Evolutionary conservation across 2,888 invertebrate genomes (phyloP).

Genomic region (Catonia carolina): DNA sequence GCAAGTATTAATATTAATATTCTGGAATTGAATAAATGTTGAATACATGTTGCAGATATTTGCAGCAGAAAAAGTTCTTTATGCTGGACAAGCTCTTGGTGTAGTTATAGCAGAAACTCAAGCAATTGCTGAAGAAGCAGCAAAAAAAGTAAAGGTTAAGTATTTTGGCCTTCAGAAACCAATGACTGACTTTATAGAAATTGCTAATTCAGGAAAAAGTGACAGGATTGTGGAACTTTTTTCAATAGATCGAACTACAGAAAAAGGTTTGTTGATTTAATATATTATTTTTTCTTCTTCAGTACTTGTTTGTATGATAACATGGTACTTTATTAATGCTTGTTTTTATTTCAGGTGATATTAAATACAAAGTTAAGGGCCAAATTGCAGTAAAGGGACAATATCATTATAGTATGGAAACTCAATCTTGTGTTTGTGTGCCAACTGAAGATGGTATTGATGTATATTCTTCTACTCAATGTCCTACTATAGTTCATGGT

Average conservation of each 20-base stretch:
- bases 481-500: conserved; percentile 54
- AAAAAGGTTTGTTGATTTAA: not conserved
- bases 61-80: conserved; percentile 44
- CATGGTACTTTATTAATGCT: not conserved
- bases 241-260: not conserved
- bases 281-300: not conserved
- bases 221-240: not conserved
- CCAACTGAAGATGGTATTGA: too few species aligned
- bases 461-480: conserved; percentile 58
- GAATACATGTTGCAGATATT: too few species aligned
- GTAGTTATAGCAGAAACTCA: conserved; percentile 61
- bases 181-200: conserved; percentile 29
- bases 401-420: too few species aligned
- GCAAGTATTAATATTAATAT: too few species aligned
- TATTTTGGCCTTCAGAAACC: too few species aligned
- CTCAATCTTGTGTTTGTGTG: too few species aligned
- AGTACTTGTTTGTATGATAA: not conserved
- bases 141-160: conserved; percentile 50
- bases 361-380: too few species aligned
- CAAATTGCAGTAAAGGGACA: conserved; percentile 52
- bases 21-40: too few species aligned
- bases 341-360: too few species aligned
- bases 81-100: too few species aligned
- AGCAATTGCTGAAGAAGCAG: conserved; percentile 52
- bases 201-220: conserved; percentile 23